Evolutionary conservation across 2,888 invertebrate species (phyloP).

Genomic region (Lycophotia porphyrea): DNA sequence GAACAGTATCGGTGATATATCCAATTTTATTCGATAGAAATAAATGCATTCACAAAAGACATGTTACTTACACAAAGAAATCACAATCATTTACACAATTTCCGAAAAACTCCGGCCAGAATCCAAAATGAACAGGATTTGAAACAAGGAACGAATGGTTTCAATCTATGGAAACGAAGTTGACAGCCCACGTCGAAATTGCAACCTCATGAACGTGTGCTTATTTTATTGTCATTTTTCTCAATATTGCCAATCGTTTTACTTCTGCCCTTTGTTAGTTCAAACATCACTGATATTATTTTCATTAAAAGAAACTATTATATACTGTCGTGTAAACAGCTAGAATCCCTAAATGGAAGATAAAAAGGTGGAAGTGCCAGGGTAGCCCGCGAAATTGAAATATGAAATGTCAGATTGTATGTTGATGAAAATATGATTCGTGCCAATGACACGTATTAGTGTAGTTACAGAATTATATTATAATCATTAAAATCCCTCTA

Average conservation of each 20-base stretch:
- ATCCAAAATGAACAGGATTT: constrained; percentile 71
- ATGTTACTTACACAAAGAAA: constrained; percentile 65
- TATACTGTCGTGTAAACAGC: neutral
- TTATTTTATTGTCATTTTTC: constrained; percentile 50
- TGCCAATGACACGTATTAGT: too few relatives aligned
- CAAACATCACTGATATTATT: neutral
- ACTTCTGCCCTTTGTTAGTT: neutral
- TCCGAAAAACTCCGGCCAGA: constrained; percentile 64
- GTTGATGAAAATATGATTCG: too few relatives aligned
- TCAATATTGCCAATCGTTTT: constrained; percentile 26
- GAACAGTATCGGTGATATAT: neutral
- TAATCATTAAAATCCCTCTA: too few relatives aligned
- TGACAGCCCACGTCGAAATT: constrained; percentile 85
- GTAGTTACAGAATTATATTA: too few relatives aligned
- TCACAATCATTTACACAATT: constrained; percentile 63
- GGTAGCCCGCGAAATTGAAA: too few relatives aligned
- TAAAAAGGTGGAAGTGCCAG: too few relatives aligned
- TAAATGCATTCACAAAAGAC: constrained; percentile 6
- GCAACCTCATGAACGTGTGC: constrained; percentile 79
- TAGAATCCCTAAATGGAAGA: neutral
- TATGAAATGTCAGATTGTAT: too few relatives aligned
- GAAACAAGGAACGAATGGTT: constrained; percentile 70
- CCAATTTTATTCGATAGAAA: neutral
- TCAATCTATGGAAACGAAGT: constrained; percentile 64
- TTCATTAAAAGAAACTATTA: neutral